phyloP scores from a whole-genome alignment of 2,888 invertebrate genomes.

The Neria commutata region DNA sequence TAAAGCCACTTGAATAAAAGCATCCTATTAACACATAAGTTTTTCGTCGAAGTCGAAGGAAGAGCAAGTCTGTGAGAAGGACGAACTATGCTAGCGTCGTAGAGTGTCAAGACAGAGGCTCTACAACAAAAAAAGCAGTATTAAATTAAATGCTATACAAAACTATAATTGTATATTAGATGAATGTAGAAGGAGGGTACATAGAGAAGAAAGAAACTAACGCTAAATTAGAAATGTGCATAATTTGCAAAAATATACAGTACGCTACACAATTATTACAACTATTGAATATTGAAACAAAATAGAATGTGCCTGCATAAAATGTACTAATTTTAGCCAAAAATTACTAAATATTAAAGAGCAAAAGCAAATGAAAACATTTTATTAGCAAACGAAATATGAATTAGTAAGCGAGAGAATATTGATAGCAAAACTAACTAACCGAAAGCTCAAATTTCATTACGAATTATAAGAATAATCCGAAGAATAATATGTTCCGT shows the following conservation, averaged over 20 bases:
- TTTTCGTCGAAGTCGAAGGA: background rate
- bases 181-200: conserved; percentile 8
- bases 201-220: conserved; percentile 14
- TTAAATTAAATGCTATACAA: conserved; percentile 46
- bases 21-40: conserved; percentile 20
- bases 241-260: conserved; percentile 33
- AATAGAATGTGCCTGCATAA: conserved; percentile 60
- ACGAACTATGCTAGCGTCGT: background rate
- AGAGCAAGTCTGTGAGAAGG: background rate
- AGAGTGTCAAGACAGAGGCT: background rate
- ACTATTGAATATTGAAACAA: conserved; percentile 56
- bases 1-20: conserved; percentile 19
- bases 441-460: conserved; percentile 33
- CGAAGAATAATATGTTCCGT: no score
- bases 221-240: conserved; percentile 23
- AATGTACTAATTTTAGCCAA: conserved; percentile 61
- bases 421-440: conserved; percentile 27
- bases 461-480: conserved; percentile 27
- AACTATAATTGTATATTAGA: conserved; percentile 13
- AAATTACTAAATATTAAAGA: conserved; percentile 22
- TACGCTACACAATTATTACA: conserved; percentile 39
- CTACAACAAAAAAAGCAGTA: conserved; percentile 18
- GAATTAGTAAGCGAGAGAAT: conserved; percentile 10
- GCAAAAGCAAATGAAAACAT: conserved; percentile 20
- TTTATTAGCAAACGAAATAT: conserved; percentile 24